Percentiles rank a stretch among this genome's conserved stretches.
These are phyloP conservation scores for Acanthaster planci DNA, from an alignment of 35 echinoderm and acorn worm genomes.

Conservation along the genomic window DNA sequence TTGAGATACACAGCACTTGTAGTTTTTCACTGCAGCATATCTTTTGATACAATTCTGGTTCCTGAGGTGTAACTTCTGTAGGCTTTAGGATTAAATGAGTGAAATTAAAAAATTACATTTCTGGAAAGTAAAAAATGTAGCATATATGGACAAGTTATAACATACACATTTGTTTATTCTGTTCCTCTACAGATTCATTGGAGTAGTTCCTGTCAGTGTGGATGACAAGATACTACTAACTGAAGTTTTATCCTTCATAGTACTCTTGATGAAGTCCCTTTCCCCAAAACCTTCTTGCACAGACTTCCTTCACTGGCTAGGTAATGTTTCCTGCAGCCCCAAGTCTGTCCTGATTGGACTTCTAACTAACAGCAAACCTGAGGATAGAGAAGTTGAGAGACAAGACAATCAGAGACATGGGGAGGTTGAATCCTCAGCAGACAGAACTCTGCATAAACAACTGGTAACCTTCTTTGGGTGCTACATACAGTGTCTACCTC, in stretches of 20 bases:
- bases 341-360: constrained; percentile 54
- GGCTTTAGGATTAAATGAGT: no score
- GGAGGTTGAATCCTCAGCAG: constrained; percentile 33
- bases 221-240: constrained; percentile 68
- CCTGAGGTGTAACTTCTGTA: no score
- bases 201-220: constrained; percentile 61
- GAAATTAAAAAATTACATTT: no score
- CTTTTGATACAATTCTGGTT: no score
- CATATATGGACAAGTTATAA: no score
- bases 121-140: no score
- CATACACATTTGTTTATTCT: not conserved
- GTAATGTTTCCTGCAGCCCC: constrained; percentile 29
- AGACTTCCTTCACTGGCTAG: constrained; percentile 64
- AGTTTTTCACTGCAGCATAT: no score
- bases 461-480: constrained; percentile 49
- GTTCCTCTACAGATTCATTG: constrained; percentile 64
- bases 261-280: constrained; percentile 49
- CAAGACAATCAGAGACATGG: constrained; percentile 11
- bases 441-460: constrained; percentile 66
- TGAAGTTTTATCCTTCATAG: constrained; percentile 60
- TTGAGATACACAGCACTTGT: no score
- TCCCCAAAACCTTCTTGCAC: constrained; percentile 12
- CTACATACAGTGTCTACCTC: constrained; percentile 46
- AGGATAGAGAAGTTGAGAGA: constrained; percentile 38
- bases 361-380: constrained; percentile 43